These are phyloP conservation scores for Drosophila lacertosa DNA, from an alignment of 1,140 invertebrate species.

Conservation along the genomic window DNA sequence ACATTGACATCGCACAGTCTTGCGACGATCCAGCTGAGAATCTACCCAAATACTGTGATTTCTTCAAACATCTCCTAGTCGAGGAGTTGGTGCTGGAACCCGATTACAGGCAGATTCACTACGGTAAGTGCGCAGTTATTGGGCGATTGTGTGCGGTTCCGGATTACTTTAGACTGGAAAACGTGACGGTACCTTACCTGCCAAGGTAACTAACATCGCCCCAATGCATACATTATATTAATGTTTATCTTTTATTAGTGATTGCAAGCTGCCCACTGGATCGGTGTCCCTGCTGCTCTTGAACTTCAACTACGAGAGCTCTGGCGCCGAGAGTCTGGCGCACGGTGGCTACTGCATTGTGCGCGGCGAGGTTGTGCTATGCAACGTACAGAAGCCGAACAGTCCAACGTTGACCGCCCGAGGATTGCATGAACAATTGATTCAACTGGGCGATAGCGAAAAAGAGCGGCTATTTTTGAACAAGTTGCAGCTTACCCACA, in stretches of 20 bases:
- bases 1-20: not conserved
- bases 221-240: not conserved
- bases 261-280: slow-evolving; percentile 50
- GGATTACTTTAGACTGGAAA: slow-evolving; percentile 50
- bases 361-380: slow-evolving; percentile 64
- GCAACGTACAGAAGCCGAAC: slow-evolving; percentile 37
- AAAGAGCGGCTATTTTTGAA: slow-evolving; percentile 18
- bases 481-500: slow-evolving; percentile 33
- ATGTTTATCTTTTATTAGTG: slow-evolving; percentile 24
- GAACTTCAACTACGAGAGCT: slow-evolving; percentile 40
- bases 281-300: slow-evolving; percentile 47
- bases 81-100: slow-evolving; percentile 63
- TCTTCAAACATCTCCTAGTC: slow-evolving; percentile 58
- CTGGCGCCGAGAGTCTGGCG: slow-evolving; percentile 8
- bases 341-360: slow-evolving; percentile 57
- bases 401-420: slow-evolving; percentile 29
- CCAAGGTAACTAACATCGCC: slow-evolving; percentile 32
- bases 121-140: slow-evolving; percentile 66
- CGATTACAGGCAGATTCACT: slow-evolving; percentile 58
- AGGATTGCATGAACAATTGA: slow-evolving; percentile 44
- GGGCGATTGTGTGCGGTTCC: slow-evolving; percentile 44
- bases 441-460: slow-evolving; percentile 10
- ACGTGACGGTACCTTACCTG: slow-evolving; percentile 54
- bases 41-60: slow-evolving; percentile 55
- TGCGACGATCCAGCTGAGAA: not conserved